Evolutionary conservation across 2,797 vertebrate genomes (phyloP).

Genomic region (Lagocephalus sceleratus): DNA sequence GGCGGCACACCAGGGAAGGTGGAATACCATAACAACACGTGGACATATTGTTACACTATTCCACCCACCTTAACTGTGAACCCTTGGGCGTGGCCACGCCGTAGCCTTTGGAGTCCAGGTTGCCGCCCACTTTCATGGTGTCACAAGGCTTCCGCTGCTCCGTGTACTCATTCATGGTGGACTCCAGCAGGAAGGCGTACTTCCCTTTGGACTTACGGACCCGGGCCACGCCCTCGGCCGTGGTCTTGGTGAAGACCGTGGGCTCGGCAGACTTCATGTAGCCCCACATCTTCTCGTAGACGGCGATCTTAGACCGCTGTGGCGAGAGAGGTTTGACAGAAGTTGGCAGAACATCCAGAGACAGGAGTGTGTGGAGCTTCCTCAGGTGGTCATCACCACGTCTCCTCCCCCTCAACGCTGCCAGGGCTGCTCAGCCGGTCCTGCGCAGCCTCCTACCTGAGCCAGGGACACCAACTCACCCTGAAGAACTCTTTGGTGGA

Average conservation of each 20-base stretch:
- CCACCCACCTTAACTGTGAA: constrained; percentile 99
- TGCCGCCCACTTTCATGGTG: constrained; percentile 98
- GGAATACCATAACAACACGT: constrained; percentile 99
- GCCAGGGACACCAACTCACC: constrained; percentile 76
- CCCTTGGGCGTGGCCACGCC: constrained; percentile 96
- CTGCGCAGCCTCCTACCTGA: too few species aligned
- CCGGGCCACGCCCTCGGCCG: constrained; percentile 89
- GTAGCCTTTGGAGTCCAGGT: constrained; percentile 97
- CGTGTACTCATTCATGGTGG: constrained; percentile 97
- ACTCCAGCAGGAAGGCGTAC: constrained; percentile 96
- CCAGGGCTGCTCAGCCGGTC: too few species aligned
- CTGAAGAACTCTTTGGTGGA: constrained; percentile 99
- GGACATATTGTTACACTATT: constrained; percentile 97
- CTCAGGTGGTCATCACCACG: too few species aligned
- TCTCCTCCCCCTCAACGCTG: too few species aligned
- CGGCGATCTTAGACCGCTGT: constrained; percentile 96
- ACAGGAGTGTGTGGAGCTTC: constrained; percentile 8
- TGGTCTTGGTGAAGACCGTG: constrained; percentile 93
- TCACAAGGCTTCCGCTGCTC: constrained; percentile 95
- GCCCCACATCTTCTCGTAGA: constrained; percentile 98
- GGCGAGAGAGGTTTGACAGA: constrained; percentile 17
- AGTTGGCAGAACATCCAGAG: constrained; percentile 3
- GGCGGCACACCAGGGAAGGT: constrained; percentile 94
- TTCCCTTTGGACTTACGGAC: constrained; percentile 96
- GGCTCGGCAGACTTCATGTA: constrained; percentile 97